These are phyloP conservation scores for Hemibagrus guttatus DNA, from an alignment of 2,797 vertebrate genomes.

Conservation along the genomic window DNA sequence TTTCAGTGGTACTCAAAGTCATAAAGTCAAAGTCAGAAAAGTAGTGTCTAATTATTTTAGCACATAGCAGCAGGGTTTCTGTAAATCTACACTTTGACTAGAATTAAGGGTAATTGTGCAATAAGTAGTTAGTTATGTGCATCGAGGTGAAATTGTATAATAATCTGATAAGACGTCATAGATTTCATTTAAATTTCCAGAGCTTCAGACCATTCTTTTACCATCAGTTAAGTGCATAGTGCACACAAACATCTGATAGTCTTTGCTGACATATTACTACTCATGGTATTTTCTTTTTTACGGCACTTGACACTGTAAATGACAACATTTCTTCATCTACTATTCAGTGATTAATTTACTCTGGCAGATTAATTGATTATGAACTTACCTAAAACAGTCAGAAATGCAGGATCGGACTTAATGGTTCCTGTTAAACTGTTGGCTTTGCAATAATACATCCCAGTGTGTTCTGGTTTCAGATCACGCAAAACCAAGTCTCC, in stretches of 20 bases:
- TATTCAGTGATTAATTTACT: neutral
- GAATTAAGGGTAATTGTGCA: slow-evolving; percentile 59
- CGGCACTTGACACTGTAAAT: no score
- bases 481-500: slow-evolving; percentile 78
- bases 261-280: neutral
- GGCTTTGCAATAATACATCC: slow-evolving; percentile 90
- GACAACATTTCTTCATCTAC: neutral
- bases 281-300: slow-evolving; percentile 39
- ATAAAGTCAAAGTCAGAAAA: slow-evolving; percentile 42
- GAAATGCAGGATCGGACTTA: slow-evolving; percentile 78
- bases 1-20: slow-evolving; percentile 53
- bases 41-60: slow-evolving; percentile 62
- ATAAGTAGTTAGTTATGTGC: slow-evolving; percentile 54
- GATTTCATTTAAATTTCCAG: slow-evolving; percentile 59
- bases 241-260: slow-evolving; percentile 9
- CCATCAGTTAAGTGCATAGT: neutral
- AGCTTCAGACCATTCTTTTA: slow-evolving; percentile 46
- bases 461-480: slow-evolving; percentile 77
- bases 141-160: slow-evolving; percentile 60
- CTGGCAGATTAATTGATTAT: slow-evolving; percentile 24
- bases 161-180: slow-evolving; percentile 52
- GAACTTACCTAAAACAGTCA: slow-evolving; percentile 85
- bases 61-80: slow-evolving; percentile 58
- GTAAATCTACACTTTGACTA: slow-evolving; percentile 61
- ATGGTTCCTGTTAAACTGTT: slow-evolving; percentile 83